Evolutionary conservation across 2,888 invertebrate species (phyloP).

Genomic region (Andricus quercusramuli): DNA sequence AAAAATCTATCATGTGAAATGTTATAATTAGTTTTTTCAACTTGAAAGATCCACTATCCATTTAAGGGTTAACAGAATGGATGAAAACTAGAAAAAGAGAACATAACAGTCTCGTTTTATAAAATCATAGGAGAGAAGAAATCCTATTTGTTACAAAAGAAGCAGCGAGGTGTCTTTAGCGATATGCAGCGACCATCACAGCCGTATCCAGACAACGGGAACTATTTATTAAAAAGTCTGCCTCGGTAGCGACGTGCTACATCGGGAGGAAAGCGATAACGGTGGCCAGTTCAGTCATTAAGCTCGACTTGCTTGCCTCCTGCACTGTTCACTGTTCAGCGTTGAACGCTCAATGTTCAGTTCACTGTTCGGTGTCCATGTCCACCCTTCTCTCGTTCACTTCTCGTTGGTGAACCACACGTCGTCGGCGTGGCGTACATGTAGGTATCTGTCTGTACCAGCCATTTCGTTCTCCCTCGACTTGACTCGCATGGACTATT

Average conservation of each 20-base stretch:
- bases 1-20: no score
- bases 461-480: slow-evolving; percentile 55
- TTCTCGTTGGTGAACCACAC: slow-evolving; percentile 39
- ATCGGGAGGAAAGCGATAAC: slow-evolving; percentile 78
- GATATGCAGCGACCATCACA: slow-evolving; percentile 48
- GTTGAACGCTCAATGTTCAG: slow-evolving; percentile 50
- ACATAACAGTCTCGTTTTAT: not conserved
- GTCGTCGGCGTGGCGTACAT: slow-evolving; percentile 44
- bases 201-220: slow-evolving; percentile 57
- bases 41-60: no score
- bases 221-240: slow-evolving; percentile 73
- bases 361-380: slow-evolving; percentile 46
- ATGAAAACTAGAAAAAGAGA: no score
- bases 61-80: no score
- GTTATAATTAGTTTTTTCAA: no score
- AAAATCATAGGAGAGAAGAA: not conserved
- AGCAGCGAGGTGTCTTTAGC: slow-evolving; percentile 32
- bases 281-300: slow-evolving; percentile 71
- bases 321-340: slow-evolving; percentile 43
- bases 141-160: slow-evolving; percentile 12
- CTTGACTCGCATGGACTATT: slow-evolving; percentile 66
- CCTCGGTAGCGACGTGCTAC: slow-evolving; percentile 71
- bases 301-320: slow-evolving; percentile 57
- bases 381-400: slow-evolving; percentile 49
- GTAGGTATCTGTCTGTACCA: slow-evolving; percentile 54